Evolutionary conservation across 2,113 vertebrate genomes (phyloP).

Genomic region (Megaceryle maxima): DNA sequence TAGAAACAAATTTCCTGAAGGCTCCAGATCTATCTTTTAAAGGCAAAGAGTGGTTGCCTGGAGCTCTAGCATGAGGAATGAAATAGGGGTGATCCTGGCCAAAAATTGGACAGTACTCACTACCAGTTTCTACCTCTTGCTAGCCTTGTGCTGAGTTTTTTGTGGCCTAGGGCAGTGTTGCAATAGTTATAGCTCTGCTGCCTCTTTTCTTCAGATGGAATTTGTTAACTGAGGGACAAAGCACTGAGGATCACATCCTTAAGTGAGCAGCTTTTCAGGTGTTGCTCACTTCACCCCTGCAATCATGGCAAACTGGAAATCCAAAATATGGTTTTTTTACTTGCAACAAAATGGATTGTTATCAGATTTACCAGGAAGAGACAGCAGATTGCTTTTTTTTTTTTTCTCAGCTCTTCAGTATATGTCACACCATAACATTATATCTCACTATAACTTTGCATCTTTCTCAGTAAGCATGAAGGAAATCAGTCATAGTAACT

Average conservation of each 20-base stretch:
- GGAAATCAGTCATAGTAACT: background rate
- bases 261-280: background rate
- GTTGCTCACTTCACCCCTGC: background rate
- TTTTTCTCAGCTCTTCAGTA: background rate
- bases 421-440: background rate
- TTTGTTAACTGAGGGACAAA: background rate
- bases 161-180: background rate
- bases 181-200: background rate
- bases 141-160: background rate
- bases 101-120: background rate
- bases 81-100: background rate
- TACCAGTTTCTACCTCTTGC: background rate
- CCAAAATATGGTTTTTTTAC: background rate
- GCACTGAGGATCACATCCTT: background rate
- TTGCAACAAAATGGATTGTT: background rate
- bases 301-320: background rate
- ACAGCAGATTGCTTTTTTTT: background rate
- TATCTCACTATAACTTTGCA: background rate
- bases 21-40: fast-evolving
- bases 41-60: background rate
- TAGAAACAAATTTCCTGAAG: background rate
- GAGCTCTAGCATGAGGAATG: background rate
- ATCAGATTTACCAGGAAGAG: background rate
- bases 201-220: background rate
- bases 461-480: background rate